Conservation (phyloP, 2,797 vertebrate species). For the Hydrophis major region DNA sequence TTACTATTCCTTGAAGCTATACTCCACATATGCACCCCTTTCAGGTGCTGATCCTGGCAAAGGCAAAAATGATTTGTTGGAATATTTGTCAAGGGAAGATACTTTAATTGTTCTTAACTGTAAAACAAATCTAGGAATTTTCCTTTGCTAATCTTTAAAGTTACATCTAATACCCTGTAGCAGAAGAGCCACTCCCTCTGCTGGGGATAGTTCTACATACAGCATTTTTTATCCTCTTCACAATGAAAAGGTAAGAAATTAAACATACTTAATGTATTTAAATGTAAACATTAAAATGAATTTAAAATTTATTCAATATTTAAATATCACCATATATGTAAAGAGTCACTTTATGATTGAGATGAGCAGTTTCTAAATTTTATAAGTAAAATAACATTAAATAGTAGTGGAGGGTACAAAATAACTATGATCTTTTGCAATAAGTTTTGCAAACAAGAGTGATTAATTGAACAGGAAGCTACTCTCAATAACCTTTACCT, state of each 20-base stretch:
- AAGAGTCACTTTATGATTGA: neutral
- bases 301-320: neutral
- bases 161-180: slow-evolving; percentile 16
- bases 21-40: neutral
- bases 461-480: neutral
- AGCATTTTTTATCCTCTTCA: slow-evolving; percentile 14
- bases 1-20: neutral
- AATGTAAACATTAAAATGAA: neutral
- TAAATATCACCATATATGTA: neutral
- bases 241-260: neutral
- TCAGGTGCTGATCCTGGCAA: neutral
- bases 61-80: neutral
- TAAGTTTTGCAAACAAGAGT: neutral
- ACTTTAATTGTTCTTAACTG: neutral
- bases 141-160: slow-evolving; percentile 27
- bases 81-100: neutral
- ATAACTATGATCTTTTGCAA: neutral
- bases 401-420: neutral
- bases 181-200: slow-evolving; percentile 56
- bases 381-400: neutral
- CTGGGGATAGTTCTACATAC: slow-evolving; percentile 47
- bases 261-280: neutral
- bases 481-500: neutral
- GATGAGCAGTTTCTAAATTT: neutral
- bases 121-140: slow-evolving; percentile 36